phyloP scores from a whole-genome alignment of 2,888 invertebrate genomes.

The Rhaphigaster nebulosa region DNA sequence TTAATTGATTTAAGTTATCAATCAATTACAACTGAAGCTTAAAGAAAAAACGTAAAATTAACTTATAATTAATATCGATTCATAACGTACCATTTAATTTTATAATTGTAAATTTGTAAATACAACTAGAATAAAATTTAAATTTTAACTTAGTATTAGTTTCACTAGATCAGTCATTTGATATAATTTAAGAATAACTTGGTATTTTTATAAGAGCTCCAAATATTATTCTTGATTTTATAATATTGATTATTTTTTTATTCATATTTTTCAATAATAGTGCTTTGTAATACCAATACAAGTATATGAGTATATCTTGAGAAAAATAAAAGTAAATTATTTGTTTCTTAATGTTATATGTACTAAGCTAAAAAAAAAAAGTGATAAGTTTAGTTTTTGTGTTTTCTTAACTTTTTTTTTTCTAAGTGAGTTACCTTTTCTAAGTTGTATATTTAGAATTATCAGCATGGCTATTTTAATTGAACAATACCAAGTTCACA shows the following conservation, averaged over 20 bases:
- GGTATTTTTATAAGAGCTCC: not conserved
- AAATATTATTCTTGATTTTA: not conserved
- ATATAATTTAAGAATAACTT: not conserved
- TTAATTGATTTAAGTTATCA: too few species aligned
- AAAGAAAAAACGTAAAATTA: not conserved
- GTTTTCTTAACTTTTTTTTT: not conserved
- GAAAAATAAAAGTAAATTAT: not conserved
- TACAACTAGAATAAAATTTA: not conserved
- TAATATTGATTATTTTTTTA: not conserved
- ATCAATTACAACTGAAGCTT: not conserved
- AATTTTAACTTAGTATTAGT: not conserved
- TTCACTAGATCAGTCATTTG: not conserved
- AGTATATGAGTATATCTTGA: too few species aligned
- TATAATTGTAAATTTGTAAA: slow-evolving; percentile 10
- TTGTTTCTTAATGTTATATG: not conserved
- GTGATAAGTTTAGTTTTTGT: not conserved
- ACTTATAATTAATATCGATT: not conserved
- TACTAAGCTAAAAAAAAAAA: too few species aligned
- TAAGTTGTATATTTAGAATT: not conserved
- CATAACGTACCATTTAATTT: not conserved
- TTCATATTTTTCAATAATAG: not conserved
- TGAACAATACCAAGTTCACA: too few species aligned
- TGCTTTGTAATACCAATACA: too few species aligned
- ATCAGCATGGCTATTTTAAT: not conserved
- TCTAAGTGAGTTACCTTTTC: not conserved